Evolutionary conservation across 1,140 invertebrate species (phyloP), one percentile per base, ranked within the genome.

Genomic region (Penaeus chinensis): DNA sequence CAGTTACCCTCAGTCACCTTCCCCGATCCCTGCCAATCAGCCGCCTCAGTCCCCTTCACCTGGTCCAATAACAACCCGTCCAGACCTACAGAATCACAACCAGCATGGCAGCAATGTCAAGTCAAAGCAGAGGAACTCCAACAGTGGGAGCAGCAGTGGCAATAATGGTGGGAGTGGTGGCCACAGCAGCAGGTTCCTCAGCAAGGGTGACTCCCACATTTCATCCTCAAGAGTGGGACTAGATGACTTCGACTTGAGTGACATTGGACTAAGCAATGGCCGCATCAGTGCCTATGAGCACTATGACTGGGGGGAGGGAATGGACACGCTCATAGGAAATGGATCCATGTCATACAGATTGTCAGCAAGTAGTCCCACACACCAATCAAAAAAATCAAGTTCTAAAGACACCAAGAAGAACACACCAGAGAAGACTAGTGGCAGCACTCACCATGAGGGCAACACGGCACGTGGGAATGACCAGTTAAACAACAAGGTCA

Each of bases 281-380:
- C 60, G 24, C 20, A 82, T 87, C 42, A 87, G 86, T 83, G 86
- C 81, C 24, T 87, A 87, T 83, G 86, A 87, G 61, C 86, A 87
- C 65, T 87, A 87, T 87, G 86, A 87, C 62, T 87, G 86, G 86
- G 86, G 86, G 11, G 86, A 87, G 32, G 62, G 60, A 37, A 27
- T 79, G 37, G 42, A 47, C n/a, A 76, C 47, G 11, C 65, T 32
- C 18, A 37, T 82, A 20, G 86, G 86, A n/a, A 82, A 82, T 83
- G 86, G 86, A 47, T 63, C 86, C 62, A 76, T 81, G 47, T 24
- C 74, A 42, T 66, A 69, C 47, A 87, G 82, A 37, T 20, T 81
- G 54, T 78, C 78, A 66, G 16, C 87, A 19, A 84, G 65, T 54
- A 88, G 87, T 63, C 87, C 87, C 27, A 63, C 82, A 7, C 87